Conservation (phyloP, 2,797 vertebrate species). For the Malacoraja senta region DNA sequence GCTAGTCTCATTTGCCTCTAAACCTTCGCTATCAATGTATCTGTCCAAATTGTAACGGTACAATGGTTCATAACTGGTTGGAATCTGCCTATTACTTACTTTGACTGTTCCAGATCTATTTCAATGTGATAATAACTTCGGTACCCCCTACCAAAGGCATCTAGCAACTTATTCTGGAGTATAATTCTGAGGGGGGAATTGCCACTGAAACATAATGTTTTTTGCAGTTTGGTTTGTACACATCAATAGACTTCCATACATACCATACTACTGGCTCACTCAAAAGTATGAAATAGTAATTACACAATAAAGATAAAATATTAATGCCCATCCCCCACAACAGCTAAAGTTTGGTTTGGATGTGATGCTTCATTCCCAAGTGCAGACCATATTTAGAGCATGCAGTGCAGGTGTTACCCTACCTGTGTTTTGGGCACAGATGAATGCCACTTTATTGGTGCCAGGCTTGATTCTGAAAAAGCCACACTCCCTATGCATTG, state of each 20-base stretch:
- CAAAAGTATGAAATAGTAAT: not conserved
- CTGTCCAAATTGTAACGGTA: too few relatives aligned
- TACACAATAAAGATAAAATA: not conserved
- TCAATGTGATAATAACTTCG: not conserved
- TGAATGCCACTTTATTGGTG: slow-evolving; percentile 84
- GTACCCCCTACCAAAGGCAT: not conserved
- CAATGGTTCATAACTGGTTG: not conserved
- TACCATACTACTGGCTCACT: not conserved
- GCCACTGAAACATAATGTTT: not conserved
- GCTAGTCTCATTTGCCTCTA: too few relatives aligned
- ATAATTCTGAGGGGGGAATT: not conserved
- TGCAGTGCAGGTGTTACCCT: slow-evolving; percentile 29
- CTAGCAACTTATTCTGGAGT: not conserved
- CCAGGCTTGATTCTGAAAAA: slow-evolving; percentile 85
- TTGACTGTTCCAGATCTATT: not conserved
- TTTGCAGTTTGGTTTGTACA: not conserved
- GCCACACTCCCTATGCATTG: slow-evolving; percentile 84
- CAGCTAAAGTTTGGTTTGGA: not conserved
- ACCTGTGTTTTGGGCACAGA: slow-evolving; percentile 96
- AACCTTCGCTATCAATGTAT: too few relatives aligned
- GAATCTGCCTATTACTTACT: not conserved
- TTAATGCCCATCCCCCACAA: not conserved
- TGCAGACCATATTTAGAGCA: accelerated
- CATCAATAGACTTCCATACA: slow-evolving; percentile 34
- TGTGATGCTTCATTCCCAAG: not conserved